phyloP scores from a whole-genome alignment of 2,888 invertebrate species.

The Lasius fuliginosus region DNA sequence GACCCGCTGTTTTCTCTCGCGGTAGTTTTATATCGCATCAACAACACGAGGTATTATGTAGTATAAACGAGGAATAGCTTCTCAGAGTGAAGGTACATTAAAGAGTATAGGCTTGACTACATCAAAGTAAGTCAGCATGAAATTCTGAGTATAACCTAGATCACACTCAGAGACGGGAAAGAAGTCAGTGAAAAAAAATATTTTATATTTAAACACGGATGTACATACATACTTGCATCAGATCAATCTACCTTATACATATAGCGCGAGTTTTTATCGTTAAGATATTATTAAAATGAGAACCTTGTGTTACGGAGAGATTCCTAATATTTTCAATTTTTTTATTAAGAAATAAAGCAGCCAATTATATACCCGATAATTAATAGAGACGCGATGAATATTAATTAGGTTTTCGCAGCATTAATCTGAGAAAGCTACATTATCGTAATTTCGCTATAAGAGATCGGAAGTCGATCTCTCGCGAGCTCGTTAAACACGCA shows the following conservation, averaged over 20 bases:
- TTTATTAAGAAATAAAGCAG: not conserved
- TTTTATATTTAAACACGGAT: not conserved
- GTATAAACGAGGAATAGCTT: not conserved
- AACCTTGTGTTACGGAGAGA: not conserved
- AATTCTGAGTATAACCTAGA: not conserved
- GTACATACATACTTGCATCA: not conserved
- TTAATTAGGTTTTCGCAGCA: not conserved
- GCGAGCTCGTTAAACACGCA: not conserved
- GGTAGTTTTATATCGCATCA: not conserved
- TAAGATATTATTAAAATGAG: not conserved
- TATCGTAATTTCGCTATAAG: not conserved
- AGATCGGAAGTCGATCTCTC: not conserved
- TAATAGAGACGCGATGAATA: not conserved
- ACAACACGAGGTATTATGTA: not conserved
- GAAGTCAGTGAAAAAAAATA: not conserved
- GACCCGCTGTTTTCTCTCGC: slow-evolving; percentile 21
- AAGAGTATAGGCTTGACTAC: not conserved
- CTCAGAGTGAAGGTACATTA: not conserved
- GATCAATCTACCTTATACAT: not conserved
- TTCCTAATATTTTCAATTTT: not conserved
- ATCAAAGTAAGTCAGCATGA: not conserved
- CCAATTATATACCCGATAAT: not conserved
- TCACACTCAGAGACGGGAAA: not conserved
- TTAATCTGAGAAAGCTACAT: not conserved
- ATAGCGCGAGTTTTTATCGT: not conserved